These are phyloP conservation scores for Mamestra configurata DNA, from an alignment of 1,140 invertebrate genomes.

Conservation along the genomic window DNA sequence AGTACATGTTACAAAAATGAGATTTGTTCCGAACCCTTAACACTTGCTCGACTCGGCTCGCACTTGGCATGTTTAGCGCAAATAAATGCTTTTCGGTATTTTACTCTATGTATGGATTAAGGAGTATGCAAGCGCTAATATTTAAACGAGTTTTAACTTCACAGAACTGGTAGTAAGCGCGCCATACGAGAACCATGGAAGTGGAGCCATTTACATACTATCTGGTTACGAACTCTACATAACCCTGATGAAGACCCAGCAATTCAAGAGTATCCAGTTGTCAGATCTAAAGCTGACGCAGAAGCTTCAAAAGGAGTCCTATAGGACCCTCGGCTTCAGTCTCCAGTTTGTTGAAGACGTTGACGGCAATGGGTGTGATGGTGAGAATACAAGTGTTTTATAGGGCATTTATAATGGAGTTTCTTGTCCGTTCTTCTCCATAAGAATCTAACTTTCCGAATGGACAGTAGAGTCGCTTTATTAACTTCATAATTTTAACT, in stretches of 20 bases:
- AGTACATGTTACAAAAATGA: no score
- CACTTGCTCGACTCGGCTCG: no score
- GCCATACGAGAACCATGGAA: constrained; percentile 68
- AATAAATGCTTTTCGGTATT: no score
- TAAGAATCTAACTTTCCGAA: no score
- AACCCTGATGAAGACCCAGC: constrained; percentile 23
- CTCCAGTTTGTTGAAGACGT: constrained; percentile 62
- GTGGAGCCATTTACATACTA: constrained; percentile 71
- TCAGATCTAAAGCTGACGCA: constrained; percentile 63
- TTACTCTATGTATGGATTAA: no score
- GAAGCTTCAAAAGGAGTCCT: constrained; percentile 54
- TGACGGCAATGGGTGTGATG: constrained; percentile 64
- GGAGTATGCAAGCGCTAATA: not conserved
- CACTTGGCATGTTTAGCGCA: no score
- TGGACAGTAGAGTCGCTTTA: no score
- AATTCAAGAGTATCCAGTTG: constrained; percentile 42
- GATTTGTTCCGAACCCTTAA: no score
- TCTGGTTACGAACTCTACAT: constrained; percentile 64
- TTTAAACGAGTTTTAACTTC: constrained; percentile 29
- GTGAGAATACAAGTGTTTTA: constrained; percentile 62
- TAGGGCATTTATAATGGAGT: no score
- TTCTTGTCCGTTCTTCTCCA: no score
- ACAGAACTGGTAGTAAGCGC: constrained; percentile 76
- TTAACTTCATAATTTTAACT: no score
- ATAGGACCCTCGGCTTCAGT: constrained; percentile 67